A percentile compares a stretch with the other conserved stretches of the same genome.
These are phyloP conservation scores for Glyptemys insculpta DNA, from an alignment of 2,797 vertebrate species.

Conservation along the genomic window DNA sequence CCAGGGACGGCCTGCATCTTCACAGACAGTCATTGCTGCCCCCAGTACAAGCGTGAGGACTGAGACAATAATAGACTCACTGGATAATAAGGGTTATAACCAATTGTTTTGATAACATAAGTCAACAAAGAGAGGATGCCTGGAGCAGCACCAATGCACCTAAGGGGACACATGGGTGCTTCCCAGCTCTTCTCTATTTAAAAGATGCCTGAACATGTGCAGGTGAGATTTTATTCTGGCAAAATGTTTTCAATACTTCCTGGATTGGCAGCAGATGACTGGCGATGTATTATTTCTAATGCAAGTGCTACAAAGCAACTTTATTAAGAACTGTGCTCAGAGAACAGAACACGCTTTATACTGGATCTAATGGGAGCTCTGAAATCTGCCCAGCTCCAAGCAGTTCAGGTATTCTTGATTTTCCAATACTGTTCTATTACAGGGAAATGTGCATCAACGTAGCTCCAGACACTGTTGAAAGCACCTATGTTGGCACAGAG, in stretches of 20 bases:
- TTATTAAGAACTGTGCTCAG: not conserved
- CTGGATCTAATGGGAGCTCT: not conserved
- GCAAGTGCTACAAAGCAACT: not conserved
- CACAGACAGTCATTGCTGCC: not conserved
- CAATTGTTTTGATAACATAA: not conserved
- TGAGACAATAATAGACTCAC: not conserved
- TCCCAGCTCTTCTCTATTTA: not conserved
- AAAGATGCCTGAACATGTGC: not conserved
- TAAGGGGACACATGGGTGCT: not conserved
- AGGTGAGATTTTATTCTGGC: not conserved
- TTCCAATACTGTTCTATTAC: not conserved
- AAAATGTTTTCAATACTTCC: not conserved
- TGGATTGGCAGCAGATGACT: not conserved
- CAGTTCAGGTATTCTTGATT: not conserved
- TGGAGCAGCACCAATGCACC: not conserved
- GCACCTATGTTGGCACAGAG: not conserved
- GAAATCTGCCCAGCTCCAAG: not conserved
- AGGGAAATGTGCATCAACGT: not conserved
- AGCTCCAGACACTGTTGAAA: not conserved
- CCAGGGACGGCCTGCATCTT: not conserved
- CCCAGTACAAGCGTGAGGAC: fast-evolving
- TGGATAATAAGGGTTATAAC: not conserved
- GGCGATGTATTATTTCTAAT: conserved; percentile 10
- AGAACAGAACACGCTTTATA: not conserved
- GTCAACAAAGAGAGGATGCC: not conserved